These are phyloP conservation scores for Pelmatolapia mariae DNA, from an alignment of 2,113 vertebrate species.

Conservation along the genomic window DNA sequence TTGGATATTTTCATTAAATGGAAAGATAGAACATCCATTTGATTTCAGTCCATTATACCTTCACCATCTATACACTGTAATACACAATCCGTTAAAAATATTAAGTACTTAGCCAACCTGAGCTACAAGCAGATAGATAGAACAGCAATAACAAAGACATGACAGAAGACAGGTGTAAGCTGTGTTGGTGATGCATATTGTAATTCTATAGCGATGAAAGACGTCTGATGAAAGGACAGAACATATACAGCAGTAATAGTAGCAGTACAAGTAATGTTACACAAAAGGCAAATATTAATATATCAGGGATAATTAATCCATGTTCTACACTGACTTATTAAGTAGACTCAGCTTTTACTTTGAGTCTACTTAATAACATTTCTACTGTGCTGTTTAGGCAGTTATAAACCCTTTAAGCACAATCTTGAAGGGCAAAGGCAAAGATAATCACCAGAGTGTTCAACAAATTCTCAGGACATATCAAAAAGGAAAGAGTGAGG, in stretches of 20 bases:
- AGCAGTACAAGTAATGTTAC: conserved; percentile 60
- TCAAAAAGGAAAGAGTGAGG: neutral
- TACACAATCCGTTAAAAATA: conserved; percentile 88
- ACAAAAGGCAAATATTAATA: conserved; percentile 62
- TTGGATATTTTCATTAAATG: conserved; percentile 54
- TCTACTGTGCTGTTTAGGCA: conserved; percentile 29
- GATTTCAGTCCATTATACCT: conserved; percentile 26
- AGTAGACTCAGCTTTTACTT: conserved; percentile 12
- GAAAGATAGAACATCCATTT: conserved; percentile 48
- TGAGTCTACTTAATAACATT: neutral
- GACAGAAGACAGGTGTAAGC: conserved; percentile 44
- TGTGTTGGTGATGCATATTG: conserved; percentile 31
- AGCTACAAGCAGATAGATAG: conserved; percentile 67
- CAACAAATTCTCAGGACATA: conserved; percentile 9
- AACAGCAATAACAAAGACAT: conserved; percentile 45
- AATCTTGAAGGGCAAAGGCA: conserved; percentile 28
- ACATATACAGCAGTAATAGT: conserved; percentile 55
- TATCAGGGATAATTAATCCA: conserved; percentile 30
- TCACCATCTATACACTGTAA: conserved; percentile 68
- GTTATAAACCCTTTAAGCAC: conserved; percentile 13
- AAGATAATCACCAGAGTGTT: conserved; percentile 52
- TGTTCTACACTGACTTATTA: conserved; percentile 23
- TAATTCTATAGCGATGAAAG: conserved; percentile 39
- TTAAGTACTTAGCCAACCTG: conserved; percentile 81
- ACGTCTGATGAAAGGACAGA: conserved; percentile 40